Conservation (phyloP, 2,888 invertebrate genomes). For the Neria commutata region DNA sequence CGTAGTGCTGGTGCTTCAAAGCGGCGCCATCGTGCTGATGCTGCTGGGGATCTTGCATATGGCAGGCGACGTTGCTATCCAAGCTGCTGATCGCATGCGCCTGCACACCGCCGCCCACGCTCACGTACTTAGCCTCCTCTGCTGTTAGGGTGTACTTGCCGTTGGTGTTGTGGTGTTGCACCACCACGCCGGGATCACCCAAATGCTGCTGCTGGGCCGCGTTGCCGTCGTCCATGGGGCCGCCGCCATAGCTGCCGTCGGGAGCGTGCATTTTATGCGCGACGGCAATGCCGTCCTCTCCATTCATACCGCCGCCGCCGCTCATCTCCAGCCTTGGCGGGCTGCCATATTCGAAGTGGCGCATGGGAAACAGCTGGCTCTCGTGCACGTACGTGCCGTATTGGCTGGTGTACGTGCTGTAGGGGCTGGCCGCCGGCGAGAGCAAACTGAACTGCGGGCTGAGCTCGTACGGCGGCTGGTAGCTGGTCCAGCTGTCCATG, state of each 20-base stretch:
- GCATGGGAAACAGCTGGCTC: constrained; percentile 73
- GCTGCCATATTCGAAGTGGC: constrained; percentile 63
- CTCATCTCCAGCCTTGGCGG: constrained; percentile 59
- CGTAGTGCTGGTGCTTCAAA: constrained; percentile 33
- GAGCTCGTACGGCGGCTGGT: constrained; percentile 78
- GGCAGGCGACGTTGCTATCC: constrained; percentile 52
- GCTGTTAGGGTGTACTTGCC: constrained; percentile 57
- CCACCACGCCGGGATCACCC: constrained; percentile 24
- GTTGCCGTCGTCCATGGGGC: constrained; percentile 30
- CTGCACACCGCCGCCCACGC: constrained; percentile 34
- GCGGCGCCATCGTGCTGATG: constrained; percentile 34
- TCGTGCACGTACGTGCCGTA: constrained; percentile 76
- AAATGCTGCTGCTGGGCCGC: constrained; percentile 23
- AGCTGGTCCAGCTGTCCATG: constrained; percentile 78
- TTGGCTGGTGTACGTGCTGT: constrained; percentile 70
- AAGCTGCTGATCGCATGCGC: constrained; percentile 45
- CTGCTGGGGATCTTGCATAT: constrained; percentile 45
- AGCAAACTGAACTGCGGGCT: constrained; percentile 77
- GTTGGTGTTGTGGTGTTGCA: constrained; percentile 41
- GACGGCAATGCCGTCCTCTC: constrained; percentile 66
- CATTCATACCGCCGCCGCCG: constrained; percentile 43
- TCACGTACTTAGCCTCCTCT: constrained; percentile 60
- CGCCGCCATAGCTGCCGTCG: constrained; percentile 62
- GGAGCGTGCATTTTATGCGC: constrained; percentile 60
- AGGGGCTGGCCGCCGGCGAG: constrained; percentile 72